Base-by-base conservation (phyloP, 2,797 vertebrate genomes). In the Leuciscus waleckii region DNA sequence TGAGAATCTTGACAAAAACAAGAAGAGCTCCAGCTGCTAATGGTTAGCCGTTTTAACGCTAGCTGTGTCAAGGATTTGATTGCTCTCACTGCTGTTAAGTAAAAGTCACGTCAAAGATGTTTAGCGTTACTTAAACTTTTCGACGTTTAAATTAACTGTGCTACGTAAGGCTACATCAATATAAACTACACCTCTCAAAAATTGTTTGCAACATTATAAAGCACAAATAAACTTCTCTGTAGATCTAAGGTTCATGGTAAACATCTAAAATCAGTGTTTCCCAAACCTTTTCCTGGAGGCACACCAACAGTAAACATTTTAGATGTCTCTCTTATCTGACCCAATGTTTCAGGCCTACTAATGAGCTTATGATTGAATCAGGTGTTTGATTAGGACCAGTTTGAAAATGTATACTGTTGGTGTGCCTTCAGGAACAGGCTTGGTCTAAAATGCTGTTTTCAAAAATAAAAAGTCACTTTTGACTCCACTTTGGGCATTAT, bases 11-110 rank as follows among this genome's bases (percentile, higher is more conserved):
- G 71, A 87, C 86, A 85, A 86, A 87, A 77, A 67, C 76, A 78
- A 29, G 79, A 74, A 54, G 37, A 74, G 79, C 79, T 86, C 88
- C 79, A 86, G 84, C 88, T 88, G 76, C 84, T 90, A 90, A 90
- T 89, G 86, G 85, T 32, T 78, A 41, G 84, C 87, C 87, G 85
- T 84, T 85, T 87, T 86, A 87, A 78, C 58, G 19, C 85, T 77
- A 78, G 82, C 85, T 82, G 88, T 77, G 88, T 71, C 76, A 76
- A 56, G 61, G 68, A 70, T 85, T 86, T 79, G 84, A 88, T 83
- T 86, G 87, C 85, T 84, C 70, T 81, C 61, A 79, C 86, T 58
- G 81, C 76, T 79, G 81, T 86, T 88, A 87, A 89, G 80, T 89
- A 85, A 79, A 82, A 81, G 83, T 71, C 83, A 26, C 35, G 41